A percentile compares a stretch with the other conserved stretches of the same genome.
phyloP scores from a whole-genome alignment of 2,797 vertebrate species.

The Phrynocephalus guinanensis region DNA sequence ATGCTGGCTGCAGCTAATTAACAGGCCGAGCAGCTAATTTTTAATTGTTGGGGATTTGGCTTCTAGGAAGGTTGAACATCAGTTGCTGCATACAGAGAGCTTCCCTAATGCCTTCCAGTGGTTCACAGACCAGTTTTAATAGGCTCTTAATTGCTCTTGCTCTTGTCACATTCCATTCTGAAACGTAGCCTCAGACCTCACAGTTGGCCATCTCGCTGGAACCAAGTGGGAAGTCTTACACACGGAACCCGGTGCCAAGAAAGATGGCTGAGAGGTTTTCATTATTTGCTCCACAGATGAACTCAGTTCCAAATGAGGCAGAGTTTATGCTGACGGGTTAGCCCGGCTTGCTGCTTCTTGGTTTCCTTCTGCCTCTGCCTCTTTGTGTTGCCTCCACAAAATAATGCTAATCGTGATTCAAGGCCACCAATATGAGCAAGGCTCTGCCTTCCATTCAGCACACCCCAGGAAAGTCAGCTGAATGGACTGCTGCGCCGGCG shows the following conservation, averaged over 20 bases:
- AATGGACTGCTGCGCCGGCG: too few relatives aligned
- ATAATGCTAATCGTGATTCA: background rate
- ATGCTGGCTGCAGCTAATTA: conserved; percentile 36
- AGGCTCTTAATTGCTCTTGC: conserved; percentile 43
- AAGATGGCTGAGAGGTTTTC: conserved; percentile 60
- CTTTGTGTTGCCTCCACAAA: background rate
- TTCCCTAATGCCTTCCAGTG: conserved; percentile 23
- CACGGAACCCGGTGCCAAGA: conserved; percentile 5
- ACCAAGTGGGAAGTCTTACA: conserved; percentile 19
- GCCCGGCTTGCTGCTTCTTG: conserved; percentile 8
- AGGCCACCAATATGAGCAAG: background rate
- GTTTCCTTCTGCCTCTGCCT: background rate
- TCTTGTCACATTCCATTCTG: conserved; percentile 34
- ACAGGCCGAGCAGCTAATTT: conserved; percentile 36
- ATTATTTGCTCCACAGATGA: conserved; percentile 64
- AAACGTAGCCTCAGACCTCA: background rate
- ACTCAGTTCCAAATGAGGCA: conserved; percentile 50
- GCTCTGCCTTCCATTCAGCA: too few relatives aligned
- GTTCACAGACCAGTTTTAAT: conserved; percentile 14
- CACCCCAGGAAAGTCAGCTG: too few relatives aligned
- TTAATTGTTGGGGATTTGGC: background rate
- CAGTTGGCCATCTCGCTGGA: conserved; percentile 38
- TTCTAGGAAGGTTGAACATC: conserved; percentile 4
- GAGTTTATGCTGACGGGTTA: conserved; percentile 23
- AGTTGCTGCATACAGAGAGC: conserved; percentile 19